Evolutionary conservation across 2,888 invertebrate genomes (phyloP), one percentile per base, ranked within the genome.

Genomic region (Notocelia uddmanniana): DNA sequence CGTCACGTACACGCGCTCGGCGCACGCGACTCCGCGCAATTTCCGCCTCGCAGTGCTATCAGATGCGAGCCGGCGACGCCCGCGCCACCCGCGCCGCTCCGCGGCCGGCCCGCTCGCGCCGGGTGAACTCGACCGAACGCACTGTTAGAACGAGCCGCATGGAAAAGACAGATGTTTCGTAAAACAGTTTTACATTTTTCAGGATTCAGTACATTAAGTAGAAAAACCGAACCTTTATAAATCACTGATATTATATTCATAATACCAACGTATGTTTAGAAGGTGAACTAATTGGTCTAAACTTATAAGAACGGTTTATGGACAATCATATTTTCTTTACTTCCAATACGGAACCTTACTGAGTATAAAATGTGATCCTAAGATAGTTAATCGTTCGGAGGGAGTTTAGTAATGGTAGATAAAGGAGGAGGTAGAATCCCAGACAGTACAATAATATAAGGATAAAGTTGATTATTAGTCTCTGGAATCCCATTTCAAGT

Each of bases 21-120:
- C 90, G 90, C 91, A 91, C 89, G 88, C 89, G 90, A 89, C 89
- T 83, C 83, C 84, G 85, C 86, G 86, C 89, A 93, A 92, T 93
- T 93, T 93, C 93, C 93, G 93, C 87, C 82, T 82, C 81, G 84
- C 73, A 60, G 45, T 68, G 45, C 86, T 85, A 88, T 90, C 91
- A 88, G 89, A 90, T 87, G 87, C 87, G 87, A 86, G 68, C 48
- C 50, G 34, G 15, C 37, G 66, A 26, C 85, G 86, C 84, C 77
- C 83, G 87, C 85, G 86, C 23, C 85, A 86, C 84, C 77, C 83
- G 87, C 85, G 86, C 86, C 82, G 83, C 79, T 18, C 45, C 31
- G 31, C 31, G 8, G 13, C 34, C 37, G 18, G 19, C 79, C 78
- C 78, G 76, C 76, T 67, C 75, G 63, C 73, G 63, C 66, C 64